These are phyloP conservation scores for Formicarius rufipectus DNA, from an alignment of 2,113 vertebrate genomes.

Conservation along the genomic window DNA sequence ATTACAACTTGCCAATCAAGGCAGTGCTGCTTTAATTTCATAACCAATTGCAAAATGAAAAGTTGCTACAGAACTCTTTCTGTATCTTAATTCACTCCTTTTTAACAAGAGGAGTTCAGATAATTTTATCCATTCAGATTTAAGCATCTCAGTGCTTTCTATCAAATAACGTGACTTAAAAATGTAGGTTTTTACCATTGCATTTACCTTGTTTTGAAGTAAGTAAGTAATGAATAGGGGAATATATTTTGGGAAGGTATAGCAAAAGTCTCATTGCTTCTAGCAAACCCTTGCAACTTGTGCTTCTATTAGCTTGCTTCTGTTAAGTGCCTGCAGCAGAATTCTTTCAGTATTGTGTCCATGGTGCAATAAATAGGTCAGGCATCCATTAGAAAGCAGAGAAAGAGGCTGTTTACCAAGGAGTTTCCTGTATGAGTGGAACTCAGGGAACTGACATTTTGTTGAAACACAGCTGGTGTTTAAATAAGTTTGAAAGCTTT, in stretches of 20 bases:
- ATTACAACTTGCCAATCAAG: not conserved
- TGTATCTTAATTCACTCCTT: not conserved
- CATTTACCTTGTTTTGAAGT: not conserved
- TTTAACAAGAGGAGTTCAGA: not conserved
- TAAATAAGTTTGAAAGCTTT: slow-evolving; percentile 71
- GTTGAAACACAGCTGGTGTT: slow-evolving; percentile 66
- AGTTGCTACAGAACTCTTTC: not conserved
- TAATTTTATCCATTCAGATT: not conserved
- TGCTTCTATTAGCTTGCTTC: slow-evolving; percentile 57
- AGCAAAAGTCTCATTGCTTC: slow-evolving; percentile 15
- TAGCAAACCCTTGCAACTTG: not conserved
- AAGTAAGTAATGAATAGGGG: not conserved
- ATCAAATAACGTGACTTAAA: not conserved
- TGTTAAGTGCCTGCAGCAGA: slow-evolving; percentile 63
- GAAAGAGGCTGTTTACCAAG: slow-evolving; percentile 69
- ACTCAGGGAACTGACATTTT: slow-evolving; percentile 66
- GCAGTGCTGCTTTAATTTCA: not conserved
- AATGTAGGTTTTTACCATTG: not conserved
- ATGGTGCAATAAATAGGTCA: slow-evolving; percentile 71
- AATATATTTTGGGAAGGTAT: not conserved
- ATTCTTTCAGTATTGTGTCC: slow-evolving; percentile 62
- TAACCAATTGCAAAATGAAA: not conserved
- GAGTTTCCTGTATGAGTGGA: slow-evolving; percentile 66
- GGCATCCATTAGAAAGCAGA: slow-evolving; percentile 67
- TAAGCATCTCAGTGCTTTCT: not conserved